Percentiles rank a stretch among this genome's conserved stretches.
phyloP scores from a whole-genome alignment of 2,797 vertebrate genomes.

The Leptatherina wallacei region DNA sequence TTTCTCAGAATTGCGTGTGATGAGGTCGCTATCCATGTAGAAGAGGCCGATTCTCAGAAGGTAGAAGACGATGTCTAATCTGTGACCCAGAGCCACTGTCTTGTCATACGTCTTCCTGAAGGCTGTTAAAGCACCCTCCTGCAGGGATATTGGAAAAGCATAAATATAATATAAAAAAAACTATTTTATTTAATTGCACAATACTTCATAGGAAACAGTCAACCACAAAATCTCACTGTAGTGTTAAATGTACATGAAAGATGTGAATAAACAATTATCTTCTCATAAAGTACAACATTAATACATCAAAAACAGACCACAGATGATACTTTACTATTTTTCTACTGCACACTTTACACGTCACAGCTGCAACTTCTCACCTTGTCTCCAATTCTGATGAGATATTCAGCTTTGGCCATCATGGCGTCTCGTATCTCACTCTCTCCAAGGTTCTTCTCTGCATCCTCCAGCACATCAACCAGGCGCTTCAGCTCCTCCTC shows the following conservation, averaged over 20 bases:
- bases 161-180: not conserved
- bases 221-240: no score
- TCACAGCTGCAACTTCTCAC: slow-evolving; percentile 62
- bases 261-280: not conserved
- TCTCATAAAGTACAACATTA: not conserved
- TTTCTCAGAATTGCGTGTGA: slow-evolving; percentile 97
- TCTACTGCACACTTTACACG: not conserved
- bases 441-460: slow-evolving; percentile 95
- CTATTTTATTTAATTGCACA: no score
- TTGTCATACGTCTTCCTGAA: slow-evolving; percentile 98
- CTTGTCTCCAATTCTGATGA: slow-evolving; percentile 97
- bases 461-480: slow-evolving; percentile 93
- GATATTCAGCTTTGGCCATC: slow-evolving; percentile 98
- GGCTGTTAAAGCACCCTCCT: slow-evolving; percentile 94
- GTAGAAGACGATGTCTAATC: slow-evolving; percentile 96
- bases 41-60: slow-evolving; percentile 96
- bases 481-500: slow-evolving; percentile 94
- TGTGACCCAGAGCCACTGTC: slow-evolving; percentile 95
- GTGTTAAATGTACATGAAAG: no score
- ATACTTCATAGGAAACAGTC: no score
- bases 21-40: slow-evolving; percentile 99
- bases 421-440: slow-evolving; percentile 97
- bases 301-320: not conserved
- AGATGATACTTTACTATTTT: not conserved
- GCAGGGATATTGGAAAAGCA: slow-evolving; percentile 18